phyloP scores from a whole-genome alignment of 2,888 invertebrate species.

The Cordylochernes scorpioides region DNA sequence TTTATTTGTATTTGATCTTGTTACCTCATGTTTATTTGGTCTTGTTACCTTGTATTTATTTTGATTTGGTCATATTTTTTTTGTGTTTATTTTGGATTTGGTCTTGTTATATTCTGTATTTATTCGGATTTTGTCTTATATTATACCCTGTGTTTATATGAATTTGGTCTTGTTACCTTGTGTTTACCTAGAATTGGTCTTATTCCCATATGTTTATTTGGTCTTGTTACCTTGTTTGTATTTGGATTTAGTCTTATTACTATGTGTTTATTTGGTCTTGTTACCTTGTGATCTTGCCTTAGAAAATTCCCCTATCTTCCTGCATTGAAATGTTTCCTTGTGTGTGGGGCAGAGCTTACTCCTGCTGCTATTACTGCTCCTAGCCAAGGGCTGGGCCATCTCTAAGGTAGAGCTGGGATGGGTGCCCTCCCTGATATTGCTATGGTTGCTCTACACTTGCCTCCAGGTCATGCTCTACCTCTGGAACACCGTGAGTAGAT shows the following conservation, averaged over 20 bases:
- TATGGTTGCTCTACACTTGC: constrained; percentile 72
- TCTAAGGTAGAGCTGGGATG: constrained; percentile 63
- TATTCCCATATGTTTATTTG: too few relatives aligned
- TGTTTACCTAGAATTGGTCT: background rate
- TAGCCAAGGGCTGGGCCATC: constrained; percentile 93
- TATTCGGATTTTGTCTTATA: too few relatives aligned
- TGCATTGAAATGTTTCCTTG: constrained; percentile 10
- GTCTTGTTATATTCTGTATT: too few relatives aligned
- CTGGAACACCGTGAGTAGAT: constrained; percentile 63
- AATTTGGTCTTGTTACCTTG: too few relatives aligned
- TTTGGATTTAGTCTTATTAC: background rate
- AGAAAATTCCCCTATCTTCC: constrained; percentile 1
- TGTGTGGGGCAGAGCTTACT: constrained; percentile 54
- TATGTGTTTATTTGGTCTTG: background rate
- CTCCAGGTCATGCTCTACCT: constrained; percentile 74
- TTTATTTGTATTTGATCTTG: too few relatives aligned
- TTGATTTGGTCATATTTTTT: too few relatives aligned
- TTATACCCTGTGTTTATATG: too few relatives aligned
- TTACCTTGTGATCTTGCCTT: too few relatives aligned
- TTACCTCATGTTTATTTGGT: too few relatives aligned
- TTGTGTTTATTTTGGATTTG: too few relatives aligned
- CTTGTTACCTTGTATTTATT: too few relatives aligned
- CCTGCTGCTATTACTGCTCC: constrained; percentile 61
- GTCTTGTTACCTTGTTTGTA: background rate
- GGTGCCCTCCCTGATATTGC: constrained; percentile 51